Evolutionary conservation across 2,113 vertebrate genomes (phyloP).

Genomic region (Ageneiosus marmoratus): DNA sequence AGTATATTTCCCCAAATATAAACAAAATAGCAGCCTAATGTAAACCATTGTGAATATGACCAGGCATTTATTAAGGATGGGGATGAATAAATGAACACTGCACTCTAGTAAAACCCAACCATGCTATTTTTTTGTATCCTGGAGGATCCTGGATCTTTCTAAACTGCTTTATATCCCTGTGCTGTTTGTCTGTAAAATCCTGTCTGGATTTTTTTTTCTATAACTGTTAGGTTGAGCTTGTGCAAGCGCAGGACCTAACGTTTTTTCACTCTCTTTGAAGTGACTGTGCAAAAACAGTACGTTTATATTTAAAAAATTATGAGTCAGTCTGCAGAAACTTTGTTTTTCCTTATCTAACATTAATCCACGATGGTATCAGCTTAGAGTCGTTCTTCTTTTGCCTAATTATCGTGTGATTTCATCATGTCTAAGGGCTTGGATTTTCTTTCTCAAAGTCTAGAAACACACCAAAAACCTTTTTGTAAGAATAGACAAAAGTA

Average conservation of each 20-base stretch:
- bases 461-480: not conserved
- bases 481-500: not conserved
- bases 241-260: not conserved
- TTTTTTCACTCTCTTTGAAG: not conserved
- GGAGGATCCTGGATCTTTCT: no score
- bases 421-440: not conserved
- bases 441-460: slow-evolving; percentile 9
- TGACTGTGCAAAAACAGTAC: not conserved
- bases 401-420: slow-evolving; percentile 23
- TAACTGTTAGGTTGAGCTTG: not conserved
- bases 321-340: not conserved
- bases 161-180: no score
- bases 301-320: not conserved
- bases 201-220: no score
- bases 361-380: not conserved
- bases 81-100: not conserved
- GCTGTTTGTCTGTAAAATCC: no score
- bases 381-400: not conserved
- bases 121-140: not conserved
- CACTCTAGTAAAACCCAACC: not conserved
- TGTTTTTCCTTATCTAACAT: slow-evolving; percentile 17
- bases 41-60: not conserved
- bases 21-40: not conserved
- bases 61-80: not conserved
- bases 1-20: not conserved